Base-by-base conservation (phyloP, 1,140 invertebrate species). In the Eriosoma lanigerum region DNA sequence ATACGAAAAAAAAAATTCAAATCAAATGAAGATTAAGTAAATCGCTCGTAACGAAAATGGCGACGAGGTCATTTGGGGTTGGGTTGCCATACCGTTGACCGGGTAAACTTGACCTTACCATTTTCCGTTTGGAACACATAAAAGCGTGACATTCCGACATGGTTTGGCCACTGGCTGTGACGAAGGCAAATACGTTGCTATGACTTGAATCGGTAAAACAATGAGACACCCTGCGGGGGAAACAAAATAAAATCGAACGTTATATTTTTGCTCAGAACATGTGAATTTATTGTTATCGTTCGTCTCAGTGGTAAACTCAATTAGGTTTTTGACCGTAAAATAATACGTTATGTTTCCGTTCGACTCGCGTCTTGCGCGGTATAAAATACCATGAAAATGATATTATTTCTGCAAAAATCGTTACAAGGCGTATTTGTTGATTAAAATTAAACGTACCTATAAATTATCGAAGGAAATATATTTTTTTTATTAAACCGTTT, bases 121-220 rank as follows among this genome's bases (percentile, higher is more conserved):
- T 90, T 88, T 94, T 94, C 83, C 91, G 87, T 84, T 94, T 93
- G 1, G 91, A 88, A 85, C 94, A 96, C 1, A 94, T 88, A 86
- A 94, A 96, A 56, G 93, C 93, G 86, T 96, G 93, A 83, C 94
- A 96, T 83, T 94, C 92, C 87, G 93, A 91, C 8, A 90, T 90
- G 83, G 95, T 93, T 84, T 92, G 90, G 64, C 88, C 88, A 86
- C 92, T 90, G 81, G 92, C 90, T 29, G 93, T 88, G 68, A 96
- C 94, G 85, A 95, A 96, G 0, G 94, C 93, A 85, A 96, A 95
- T 9, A 96, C 91, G 81, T 93, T 91, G 73, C 92, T 90, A 85
- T 94, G 92, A 13, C 90, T 89, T 26, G 92, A 91, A 84, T 96
- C 94, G 48, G 93, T 93, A 29, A 93, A 94, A 86, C 94, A 96